phyloP scores from a whole-genome alignment of 2,888 invertebrate species.

The Torymus texanus region DNA sequence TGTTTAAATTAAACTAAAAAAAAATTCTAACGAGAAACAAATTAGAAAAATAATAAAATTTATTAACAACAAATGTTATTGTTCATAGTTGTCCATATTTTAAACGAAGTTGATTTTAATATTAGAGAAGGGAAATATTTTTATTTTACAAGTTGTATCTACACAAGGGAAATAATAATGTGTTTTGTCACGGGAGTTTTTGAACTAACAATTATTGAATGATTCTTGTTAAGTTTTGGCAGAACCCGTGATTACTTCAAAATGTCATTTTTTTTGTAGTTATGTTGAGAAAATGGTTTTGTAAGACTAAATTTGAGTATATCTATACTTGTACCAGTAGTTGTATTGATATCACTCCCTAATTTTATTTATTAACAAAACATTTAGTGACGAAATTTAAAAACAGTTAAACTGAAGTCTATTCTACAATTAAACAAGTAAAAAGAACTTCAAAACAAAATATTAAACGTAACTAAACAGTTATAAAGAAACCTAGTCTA shows the following conservation, averaged over 20 bases:
- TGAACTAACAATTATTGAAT: too few relatives aligned
- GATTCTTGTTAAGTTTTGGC: too few relatives aligned
- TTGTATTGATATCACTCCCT: constrained; percentile 11
- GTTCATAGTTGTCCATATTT: too few relatives aligned
- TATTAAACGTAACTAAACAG: constrained; percentile 23
- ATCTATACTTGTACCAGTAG: constrained; percentile 4
- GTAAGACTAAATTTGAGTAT: constrained; percentile 31
- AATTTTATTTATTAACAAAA: constrained; percentile 28
- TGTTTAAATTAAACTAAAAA: too few relatives aligned
- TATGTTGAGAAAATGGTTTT: constrained; percentile 25
- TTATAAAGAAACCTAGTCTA: constrained; percentile 51
- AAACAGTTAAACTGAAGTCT: background rate
- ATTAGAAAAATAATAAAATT: constrained; percentile 5
- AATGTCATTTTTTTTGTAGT: constrained; percentile 16
- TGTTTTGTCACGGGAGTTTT: too few relatives aligned
- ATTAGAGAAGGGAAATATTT: too few relatives aligned
- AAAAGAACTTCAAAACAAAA: constrained; percentile 6
- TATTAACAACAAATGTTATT: too few relatives aligned
- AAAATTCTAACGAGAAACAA: background rate
- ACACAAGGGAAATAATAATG: too few relatives aligned
- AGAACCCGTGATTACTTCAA: constrained; percentile 27
- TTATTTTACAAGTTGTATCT: too few relatives aligned
- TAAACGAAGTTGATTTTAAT: too few relatives aligned
- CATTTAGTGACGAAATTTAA: constrained; percentile 9
- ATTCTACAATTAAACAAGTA: constrained; percentile 13